Conservation (phyloP, 2,888 invertebrate species). For the Trachelus stipa region DNA sequence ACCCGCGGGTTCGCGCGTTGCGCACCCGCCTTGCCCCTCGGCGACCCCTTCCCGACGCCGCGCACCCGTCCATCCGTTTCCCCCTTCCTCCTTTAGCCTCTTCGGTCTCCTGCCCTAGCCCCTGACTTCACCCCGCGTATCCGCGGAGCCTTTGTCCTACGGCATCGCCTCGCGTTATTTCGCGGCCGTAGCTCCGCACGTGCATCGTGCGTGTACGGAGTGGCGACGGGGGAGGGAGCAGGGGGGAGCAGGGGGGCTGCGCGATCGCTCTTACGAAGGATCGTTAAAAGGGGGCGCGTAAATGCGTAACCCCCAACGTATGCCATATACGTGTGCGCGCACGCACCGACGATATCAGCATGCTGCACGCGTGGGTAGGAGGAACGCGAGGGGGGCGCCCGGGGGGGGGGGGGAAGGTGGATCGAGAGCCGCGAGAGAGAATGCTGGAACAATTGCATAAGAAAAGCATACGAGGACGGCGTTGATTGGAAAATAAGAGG, state of each 20-base stretch:
- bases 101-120: conserved; percentile 43
- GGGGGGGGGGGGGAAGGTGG: no score
- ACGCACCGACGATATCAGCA: not conserved
- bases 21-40: conserved; percentile 31
- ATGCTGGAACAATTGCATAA: not conserved
- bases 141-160: conserved; percentile 61
- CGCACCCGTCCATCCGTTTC: conserved; percentile 12
- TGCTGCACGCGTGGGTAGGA: not conserved
- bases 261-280: conserved; percentile 5
- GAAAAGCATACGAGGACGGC: not conserved
- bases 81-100: conserved; percentile 7
- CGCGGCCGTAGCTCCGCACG: conserved; percentile 52
- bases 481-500: not conserved
- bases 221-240: not conserved
- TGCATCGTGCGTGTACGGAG: conserved; percentile 19
- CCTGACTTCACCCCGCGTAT: conserved; percentile 48
- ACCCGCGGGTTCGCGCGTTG: conserved; percentile 59
- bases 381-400: no score
- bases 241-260: not conserved
- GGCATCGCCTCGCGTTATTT: conserved; percentile 63
- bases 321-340: not conserved
- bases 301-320: not conserved
- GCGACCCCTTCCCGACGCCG: conserved; percentile 27
- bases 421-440: not conserved
- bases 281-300: not conserved